These are phyloP conservation scores for Phenacoccus solenopsis DNA, from an alignment of 1,140 invertebrate genomes.

Conservation along the genomic window DNA sequence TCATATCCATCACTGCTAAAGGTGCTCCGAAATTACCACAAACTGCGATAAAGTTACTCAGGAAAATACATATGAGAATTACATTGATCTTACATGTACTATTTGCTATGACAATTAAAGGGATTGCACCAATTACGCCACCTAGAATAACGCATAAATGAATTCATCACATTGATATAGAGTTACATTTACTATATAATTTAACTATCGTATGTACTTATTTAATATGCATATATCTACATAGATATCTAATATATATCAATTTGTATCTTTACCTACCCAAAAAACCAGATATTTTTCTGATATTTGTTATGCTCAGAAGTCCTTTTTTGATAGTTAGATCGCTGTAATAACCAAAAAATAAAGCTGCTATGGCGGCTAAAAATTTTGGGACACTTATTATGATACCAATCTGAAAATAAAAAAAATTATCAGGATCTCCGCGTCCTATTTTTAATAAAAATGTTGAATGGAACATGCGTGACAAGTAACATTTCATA, in stretches of 20 bases:
- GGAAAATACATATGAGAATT: not conserved
- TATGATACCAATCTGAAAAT: not conserved
- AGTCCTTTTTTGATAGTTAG: not conserved
- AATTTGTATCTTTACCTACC: too few species aligned
- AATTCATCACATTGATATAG: too few species aligned
- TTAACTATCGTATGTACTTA: too few species aligned
- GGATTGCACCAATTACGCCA: not conserved
- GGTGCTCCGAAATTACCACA: not conserved
- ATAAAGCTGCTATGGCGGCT: not conserved
- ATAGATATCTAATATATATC: too few species aligned
- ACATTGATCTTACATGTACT: not conserved
- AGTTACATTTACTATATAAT: too few species aligned
- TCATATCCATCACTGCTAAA: not conserved
- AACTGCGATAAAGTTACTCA: not conserved
- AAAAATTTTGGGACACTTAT: not conserved
- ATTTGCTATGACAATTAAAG: not conserved
- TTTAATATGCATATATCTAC: too few species aligned
- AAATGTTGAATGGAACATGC: too few species aligned
- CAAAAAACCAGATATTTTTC: too few species aligned
- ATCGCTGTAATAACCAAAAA: not conserved
- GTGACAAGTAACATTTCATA: too few species aligned
- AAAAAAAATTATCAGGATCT: not conserved
- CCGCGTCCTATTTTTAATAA: too few species aligned
- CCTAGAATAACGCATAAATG: not conserved
- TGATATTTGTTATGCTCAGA: not conserved